These are phyloP conservation scores for Mycetomoellerius zeteki DNA, from an alignment of 1,140 invertebrate genomes.

Conservation along the genomic window DNA sequence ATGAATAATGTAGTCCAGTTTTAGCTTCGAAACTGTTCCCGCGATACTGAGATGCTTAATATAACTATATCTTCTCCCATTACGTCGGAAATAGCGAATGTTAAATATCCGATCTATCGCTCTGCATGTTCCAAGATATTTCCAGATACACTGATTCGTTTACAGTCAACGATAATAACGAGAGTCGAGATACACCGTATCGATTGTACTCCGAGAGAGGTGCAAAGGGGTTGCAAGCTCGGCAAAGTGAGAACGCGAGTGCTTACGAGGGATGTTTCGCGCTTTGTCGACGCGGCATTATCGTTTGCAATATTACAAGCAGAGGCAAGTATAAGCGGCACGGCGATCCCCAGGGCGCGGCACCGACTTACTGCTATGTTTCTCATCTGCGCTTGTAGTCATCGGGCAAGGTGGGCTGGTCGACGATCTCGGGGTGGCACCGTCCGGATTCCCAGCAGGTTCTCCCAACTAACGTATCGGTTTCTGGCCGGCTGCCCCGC, in stretches of 20 bases:
- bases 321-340: background rate
- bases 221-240: background rate
- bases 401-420: conserved; percentile 55
- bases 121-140: background rate
- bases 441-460: conserved; percentile 76
- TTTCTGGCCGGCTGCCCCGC: conserved; percentile 83
- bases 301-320: conserved; percentile 30
- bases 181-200: background rate
- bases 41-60: background rate
- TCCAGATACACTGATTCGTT: background rate
- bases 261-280: conserved; percentile 13
- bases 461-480: conserved; percentile 81
- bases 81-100: background rate
- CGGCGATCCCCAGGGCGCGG: conserved; percentile 10
- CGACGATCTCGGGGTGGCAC: conserved; percentile 63
- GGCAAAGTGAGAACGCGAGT: conserved; percentile 21
- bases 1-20: conserved; percentile 14
- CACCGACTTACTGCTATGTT: conserved; percentile 68
- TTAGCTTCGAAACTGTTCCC: background rate
- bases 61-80: background rate
- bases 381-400: conserved; percentile 71
- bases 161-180: background rate
- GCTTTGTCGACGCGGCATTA: conserved; percentile 48
- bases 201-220: background rate
- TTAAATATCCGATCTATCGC: background rate